These are phyloP conservation scores for Brachynemurus nebulosus DNA, from an alignment of 2,888 invertebrate genomes.

Conservation along the genomic window DNA sequence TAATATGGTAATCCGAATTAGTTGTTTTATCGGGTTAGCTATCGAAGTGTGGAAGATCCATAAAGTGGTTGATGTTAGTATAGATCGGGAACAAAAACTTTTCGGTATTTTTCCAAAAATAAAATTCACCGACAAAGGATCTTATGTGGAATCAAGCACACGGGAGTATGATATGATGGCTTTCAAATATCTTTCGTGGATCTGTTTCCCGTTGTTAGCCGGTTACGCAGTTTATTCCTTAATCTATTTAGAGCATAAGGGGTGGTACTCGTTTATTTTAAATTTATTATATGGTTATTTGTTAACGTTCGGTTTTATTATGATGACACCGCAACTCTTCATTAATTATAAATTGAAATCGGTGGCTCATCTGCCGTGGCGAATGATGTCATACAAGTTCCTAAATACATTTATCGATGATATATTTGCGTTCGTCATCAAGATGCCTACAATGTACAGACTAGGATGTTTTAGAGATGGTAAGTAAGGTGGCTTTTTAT, in stretches of 20 bases:
- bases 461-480: slow-evolving; percentile 96
- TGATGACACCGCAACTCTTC: slow-evolving; percentile 99
- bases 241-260: slow-evolving; percentile 91
- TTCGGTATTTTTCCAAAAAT: slow-evolving; percentile 70
- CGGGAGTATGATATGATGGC: slow-evolving; percentile 89
- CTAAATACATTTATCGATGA: slow-evolving; percentile 99
- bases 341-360: slow-evolving; percentile 99
- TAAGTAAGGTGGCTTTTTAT: slow-evolving; percentile 28
- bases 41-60: slow-evolving; percentile 99
- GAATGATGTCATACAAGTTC: slow-evolving; percentile 99
- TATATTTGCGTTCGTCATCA: slow-evolving; percentile 99
- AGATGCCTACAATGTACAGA: slow-evolving; percentile 98
- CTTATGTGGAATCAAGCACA: slow-evolving; percentile 90
- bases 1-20: slow-evolving; percentile 87
- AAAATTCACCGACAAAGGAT: slow-evolving; percentile 83
- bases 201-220: slow-evolving; percentile 80
- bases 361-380: slow-evolving; percentile 98
- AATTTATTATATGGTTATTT: slow-evolving; percentile 96
- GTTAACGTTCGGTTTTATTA: slow-evolving; percentile 96
- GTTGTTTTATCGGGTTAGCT: slow-evolving; percentile 84
- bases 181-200: slow-evolving; percentile 93
- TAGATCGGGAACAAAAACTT: slow-evolving; percentile 57
- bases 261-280: slow-evolving; percentile 97
- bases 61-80: slow-evolving; percentile 78
- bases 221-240: slow-evolving; percentile 94